Percentiles rank a stretch among this genome's conserved stretches.
These are phyloP conservation scores for Drosophila neocordata DNA, from an alignment of 1,140 invertebrate genomes.

Conservation along the genomic window DNA sequence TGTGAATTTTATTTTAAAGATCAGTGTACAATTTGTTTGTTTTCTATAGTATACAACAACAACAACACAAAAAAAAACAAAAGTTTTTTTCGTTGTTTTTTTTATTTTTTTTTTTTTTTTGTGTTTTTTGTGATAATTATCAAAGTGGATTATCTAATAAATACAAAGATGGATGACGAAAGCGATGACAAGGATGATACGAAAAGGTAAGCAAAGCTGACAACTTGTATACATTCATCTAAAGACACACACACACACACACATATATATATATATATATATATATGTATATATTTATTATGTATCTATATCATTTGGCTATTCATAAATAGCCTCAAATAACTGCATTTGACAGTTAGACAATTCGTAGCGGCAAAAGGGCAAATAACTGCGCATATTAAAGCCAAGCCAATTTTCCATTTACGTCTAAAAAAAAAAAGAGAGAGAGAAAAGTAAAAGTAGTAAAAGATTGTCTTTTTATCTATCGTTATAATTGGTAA, in stretches of 20 bases:
- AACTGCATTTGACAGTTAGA: constrained; percentile 63
- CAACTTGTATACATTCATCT: background rate
- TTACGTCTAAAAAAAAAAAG: background rate
- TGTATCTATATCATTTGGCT: constrained; percentile 17
- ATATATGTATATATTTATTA: background rate
- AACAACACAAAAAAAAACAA: background rate
- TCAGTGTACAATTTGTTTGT: background rate
- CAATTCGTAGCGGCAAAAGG: constrained; percentile 22
- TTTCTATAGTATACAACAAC: background rate
- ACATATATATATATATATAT: background rate
- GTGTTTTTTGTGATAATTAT: constrained; percentile 8
- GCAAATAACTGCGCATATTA: constrained; percentile 10
- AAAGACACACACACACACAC: constrained; percentile 6
- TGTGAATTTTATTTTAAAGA: background rate
- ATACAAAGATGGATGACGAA: constrained; percentile 85
- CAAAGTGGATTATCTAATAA: constrained; percentile 63
- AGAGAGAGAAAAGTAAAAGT: constrained; percentile 17
- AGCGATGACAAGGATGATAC: constrained; percentile 88
- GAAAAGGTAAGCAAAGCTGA: constrained; percentile 84
- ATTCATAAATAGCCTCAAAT: constrained; percentile 42
- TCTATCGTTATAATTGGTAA: constrained; percentile 34
- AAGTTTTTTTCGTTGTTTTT: too few species aligned
- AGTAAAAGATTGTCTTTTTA: background rate
- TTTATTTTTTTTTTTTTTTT: background rate
- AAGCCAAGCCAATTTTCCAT: constrained; percentile 22